phyloP scores from a whole-genome alignment of 2,888 invertebrate species.

The Drosophila glabriapex region DNA sequence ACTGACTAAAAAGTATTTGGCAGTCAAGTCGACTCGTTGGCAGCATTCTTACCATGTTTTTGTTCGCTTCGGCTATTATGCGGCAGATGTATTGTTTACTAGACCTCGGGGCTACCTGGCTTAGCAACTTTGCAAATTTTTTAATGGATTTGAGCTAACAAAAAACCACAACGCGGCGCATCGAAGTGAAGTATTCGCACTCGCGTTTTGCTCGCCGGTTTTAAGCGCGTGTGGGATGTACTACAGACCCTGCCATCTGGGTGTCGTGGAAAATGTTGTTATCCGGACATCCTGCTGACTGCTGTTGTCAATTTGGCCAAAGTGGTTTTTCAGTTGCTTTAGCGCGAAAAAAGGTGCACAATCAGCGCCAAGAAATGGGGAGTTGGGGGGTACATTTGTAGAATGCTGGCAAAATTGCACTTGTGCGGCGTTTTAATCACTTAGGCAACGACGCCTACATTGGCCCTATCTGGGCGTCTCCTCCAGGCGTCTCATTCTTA shows the following conservation, averaged over 20 bases:
- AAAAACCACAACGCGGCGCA: constrained; percentile 59
- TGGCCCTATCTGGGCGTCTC: constrained; percentile 69
- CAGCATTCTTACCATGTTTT: constrained; percentile 32
- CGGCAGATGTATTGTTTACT: constrained; percentile 71
- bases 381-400: not conserved
- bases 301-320: constrained; percentile 84
- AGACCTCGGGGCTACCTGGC: constrained; percentile 62
- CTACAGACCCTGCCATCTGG: constrained; percentile 32
- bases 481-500: constrained; percentile 58
- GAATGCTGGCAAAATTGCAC: constrained; percentile 62
- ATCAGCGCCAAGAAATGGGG: constrained; percentile 26
- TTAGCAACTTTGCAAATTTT: constrained; percentile 72
- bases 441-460: constrained; percentile 73
- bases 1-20: constrained; percentile 4
- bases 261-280: constrained; percentile 67
- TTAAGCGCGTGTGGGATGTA: constrained; percentile 62
- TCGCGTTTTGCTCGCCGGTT: constrained; percentile 62
- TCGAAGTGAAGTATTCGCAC: constrained; percentile 84
- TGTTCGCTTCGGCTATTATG: constrained; percentile 64
- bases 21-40: constrained; percentile 3
- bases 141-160: constrained; percentile 73
- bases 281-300: constrained; percentile 68
- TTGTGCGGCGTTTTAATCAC: constrained; percentile 82
- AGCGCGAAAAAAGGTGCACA: constrained; percentile 78
- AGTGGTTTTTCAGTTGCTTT: constrained; percentile 85